phyloP scores from a whole-genome alignment of 2,113 vertebrate genomes.

The Actenoides hombroni region DNA sequence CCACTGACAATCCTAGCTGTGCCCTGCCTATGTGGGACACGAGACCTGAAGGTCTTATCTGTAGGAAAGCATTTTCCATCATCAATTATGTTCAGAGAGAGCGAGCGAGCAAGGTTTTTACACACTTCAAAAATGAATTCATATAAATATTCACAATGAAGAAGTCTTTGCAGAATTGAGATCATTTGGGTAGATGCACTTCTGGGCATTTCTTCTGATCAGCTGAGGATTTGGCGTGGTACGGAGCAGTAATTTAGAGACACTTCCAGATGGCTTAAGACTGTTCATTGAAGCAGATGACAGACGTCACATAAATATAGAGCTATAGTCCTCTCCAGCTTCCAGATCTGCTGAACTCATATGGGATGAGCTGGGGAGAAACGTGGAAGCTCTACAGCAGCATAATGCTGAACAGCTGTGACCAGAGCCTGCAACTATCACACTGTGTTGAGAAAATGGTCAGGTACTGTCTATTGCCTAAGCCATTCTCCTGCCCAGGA shows the following conservation, averaged over 20 bases:
- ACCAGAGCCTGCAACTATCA: background rate
- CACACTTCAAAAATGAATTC: background rate
- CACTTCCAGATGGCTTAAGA: background rate
- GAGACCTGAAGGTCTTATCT: background rate
- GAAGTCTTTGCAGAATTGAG: background rate
- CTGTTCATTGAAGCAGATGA: background rate
- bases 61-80: background rate
- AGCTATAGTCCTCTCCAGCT: background rate
- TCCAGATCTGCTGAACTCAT: background rate
- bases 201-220: background rate
- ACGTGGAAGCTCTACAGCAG: background rate
- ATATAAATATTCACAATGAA: background rate
- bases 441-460: background rate
- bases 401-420: slow-evolving; percentile 18
- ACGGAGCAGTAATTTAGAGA: background rate
- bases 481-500: background rate
- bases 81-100: background rate
- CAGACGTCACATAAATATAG: background rate
- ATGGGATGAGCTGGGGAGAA: background rate
- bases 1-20: background rate
- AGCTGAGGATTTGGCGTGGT: background rate
- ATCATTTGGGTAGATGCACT: background rate
- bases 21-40: background rate
- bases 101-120: background rate
- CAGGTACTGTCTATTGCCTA: background rate